Evolutionary conservation across 2,113 vertebrate genomes (phyloP), one percentile per base, ranked within the genome.

Genomic region (Cebus imitator): DNA sequence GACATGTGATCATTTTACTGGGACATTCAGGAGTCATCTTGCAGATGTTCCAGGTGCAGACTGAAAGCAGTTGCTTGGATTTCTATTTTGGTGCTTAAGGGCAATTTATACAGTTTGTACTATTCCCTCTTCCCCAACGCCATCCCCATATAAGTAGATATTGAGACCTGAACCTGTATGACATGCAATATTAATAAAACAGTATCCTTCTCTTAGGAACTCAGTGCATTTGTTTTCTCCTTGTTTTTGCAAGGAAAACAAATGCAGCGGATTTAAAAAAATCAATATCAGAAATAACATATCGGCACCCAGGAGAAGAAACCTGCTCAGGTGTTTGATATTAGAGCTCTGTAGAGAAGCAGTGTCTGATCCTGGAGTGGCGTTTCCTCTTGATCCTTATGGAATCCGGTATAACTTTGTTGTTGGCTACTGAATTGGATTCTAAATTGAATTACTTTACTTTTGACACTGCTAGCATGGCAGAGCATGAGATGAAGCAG

Each of bases 401-500:
- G 58, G 96, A 86, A 32, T 82, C 90, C 73, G 21, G 40, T 32
- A 35, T 14, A 96, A 84, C 90, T 85, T 92, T 79, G 72, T n/a
- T 92, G 27, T 92, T 95, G 96, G 80, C 86, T 80, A 93, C n/a
- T 70, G 88, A 89, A 95, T 30, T 90, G 72, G 82, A 84, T 92
- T 96, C 45, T 86, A 50, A 96, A 96, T 91, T 83, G 61, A 97
- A 96, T 92, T 95, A 94, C 96, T 97, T 97, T 97, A 88, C 57
- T 96, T 95, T 83, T 96, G 90, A 98, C 87, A 95, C 21, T 66
- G 40, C 43, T 72, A 93, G 58, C 45, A 58, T 0, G 7, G 48
- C 86, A 94, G 72, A 96, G 90, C 9, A 18, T 94, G 93, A 95
- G 45, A 97, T 50, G 75, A 94, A 95, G 81, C 83, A 93, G 92